These are phyloP conservation scores for Palythoa grandiflora DNA, from an alignment of 92 coral and sea anemone species.

Conservation along the genomic window DNA sequence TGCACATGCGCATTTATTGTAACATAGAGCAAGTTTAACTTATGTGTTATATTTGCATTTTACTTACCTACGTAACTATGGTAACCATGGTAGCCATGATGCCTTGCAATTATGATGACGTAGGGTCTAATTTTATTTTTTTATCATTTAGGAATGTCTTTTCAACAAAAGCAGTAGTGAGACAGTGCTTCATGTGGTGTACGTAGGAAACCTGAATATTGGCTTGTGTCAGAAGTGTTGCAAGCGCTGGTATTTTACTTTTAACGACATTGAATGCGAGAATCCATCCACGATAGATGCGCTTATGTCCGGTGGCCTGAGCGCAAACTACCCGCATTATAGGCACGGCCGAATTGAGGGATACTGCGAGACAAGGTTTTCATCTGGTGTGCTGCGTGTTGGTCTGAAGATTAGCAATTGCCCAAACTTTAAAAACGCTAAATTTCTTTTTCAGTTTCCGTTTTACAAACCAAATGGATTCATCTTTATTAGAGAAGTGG, in stretches of 20 bases:
- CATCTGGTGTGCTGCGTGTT: constrained; percentile 65
- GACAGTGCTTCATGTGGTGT: constrained; percentile 65
- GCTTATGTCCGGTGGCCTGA: constrained; percentile 79
- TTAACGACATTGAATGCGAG: constrained; percentile 63
- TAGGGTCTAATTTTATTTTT: background rate
- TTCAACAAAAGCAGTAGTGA: constrained; percentile 51
- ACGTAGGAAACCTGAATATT: constrained; percentile 72
- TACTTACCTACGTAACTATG: too few species aligned
- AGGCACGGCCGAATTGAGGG: constrained; percentile 81
- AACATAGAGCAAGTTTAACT: too few species aligned
- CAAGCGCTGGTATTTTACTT: constrained; percentile 74
- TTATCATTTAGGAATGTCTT: constrained; percentile 58
- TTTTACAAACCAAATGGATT: constrained; percentile 69
- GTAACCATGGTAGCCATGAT: too few species aligned
- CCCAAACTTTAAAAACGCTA: constrained; percentile 58
- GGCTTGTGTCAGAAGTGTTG: constrained; percentile 72
- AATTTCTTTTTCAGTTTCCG: constrained; percentile 46
- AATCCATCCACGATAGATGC: constrained; percentile 72
- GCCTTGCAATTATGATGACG: too few species aligned
- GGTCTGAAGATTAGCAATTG: constrained; percentile 75
- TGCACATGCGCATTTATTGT: too few species aligned
- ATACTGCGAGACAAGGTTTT: constrained; percentile 64
- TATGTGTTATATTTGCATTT: too few species aligned
- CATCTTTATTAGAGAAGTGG: constrained; percentile 64
- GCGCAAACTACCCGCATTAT: constrained; percentile 73